Conservation (phyloP, 2,113 vertebrate genomes). For the Saguinus midas region DNA sequence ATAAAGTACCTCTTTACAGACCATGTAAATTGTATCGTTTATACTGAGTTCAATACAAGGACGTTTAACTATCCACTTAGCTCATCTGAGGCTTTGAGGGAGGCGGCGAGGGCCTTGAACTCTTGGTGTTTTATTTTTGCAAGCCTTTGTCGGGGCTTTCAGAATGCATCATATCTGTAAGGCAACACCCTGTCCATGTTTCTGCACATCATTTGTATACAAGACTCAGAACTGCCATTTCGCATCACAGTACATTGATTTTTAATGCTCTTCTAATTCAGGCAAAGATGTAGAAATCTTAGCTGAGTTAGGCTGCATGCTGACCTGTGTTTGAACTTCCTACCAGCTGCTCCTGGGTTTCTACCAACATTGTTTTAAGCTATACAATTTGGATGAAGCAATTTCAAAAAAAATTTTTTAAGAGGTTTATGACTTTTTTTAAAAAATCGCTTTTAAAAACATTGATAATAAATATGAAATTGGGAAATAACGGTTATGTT, state of each 20-base stretch:
- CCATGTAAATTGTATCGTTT: constrained; percentile 60
- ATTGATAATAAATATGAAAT: constrained; percentile 55
- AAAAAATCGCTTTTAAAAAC: constrained; percentile 48
- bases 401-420: background rate
- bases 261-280: constrained; percentile 85
- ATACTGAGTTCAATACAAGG: constrained; percentile 69
- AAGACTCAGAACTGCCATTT: constrained; percentile 83
- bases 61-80: constrained; percentile 47
- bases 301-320: constrained; percentile 75
- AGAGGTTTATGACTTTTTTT: constrained; percentile 52
- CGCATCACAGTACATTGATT: constrained; percentile 82
- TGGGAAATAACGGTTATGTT: constrained; percentile 32
- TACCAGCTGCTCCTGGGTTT: constrained; percentile 72
- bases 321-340: constrained; percentile 87
- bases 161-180: constrained; percentile 81
- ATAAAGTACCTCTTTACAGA: constrained; percentile 55
- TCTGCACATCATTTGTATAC: constrained; percentile 80
- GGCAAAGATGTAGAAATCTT: constrained; percentile 81
- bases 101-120: background rate
- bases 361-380: constrained; percentile 51
- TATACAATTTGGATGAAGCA: constrained; percentile 12
- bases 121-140: constrained; percentile 68
- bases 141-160: constrained; percentile 82
- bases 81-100: constrained; percentile 30
- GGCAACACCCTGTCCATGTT: constrained; percentile 82